Percentiles rank a stretch among this genome's conserved stretches.
These are phyloP conservation scores for Pipistrellus kuhlii DNA, from an alignment of 2,797 vertebrate species.

Conservation along the genomic window DNA sequence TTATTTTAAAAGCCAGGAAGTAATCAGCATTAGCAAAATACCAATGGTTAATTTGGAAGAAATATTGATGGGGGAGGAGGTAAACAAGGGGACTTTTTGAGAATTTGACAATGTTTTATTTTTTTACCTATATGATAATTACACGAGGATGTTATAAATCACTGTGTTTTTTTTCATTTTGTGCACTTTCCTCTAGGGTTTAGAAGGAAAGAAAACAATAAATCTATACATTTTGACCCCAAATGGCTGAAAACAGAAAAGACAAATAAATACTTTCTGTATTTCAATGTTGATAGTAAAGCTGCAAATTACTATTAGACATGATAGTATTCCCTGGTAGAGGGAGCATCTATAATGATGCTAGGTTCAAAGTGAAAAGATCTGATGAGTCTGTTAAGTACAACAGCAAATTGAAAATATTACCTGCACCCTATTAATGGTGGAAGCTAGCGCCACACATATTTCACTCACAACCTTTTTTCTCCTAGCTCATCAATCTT, in stretches of 20 bases:
- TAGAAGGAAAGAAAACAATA: constrained; percentile 37
- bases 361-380: constrained; percentile 25
- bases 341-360: neutral
- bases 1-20: constrained; percentile 17
- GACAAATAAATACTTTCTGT: neutral
- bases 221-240: neutral
- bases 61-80: neutral
- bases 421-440: neutral
- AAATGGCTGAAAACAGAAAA: constrained; percentile 22
- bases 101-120: neutral
- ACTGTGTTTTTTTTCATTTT: neutral
- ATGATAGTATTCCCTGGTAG: neutral
- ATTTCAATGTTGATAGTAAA: neutral
- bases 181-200: neutral
- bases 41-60: neutral
- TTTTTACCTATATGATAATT: neutral
- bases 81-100: neutral
- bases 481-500: neutral
- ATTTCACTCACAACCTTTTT: neutral
- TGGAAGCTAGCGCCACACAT: neutral
- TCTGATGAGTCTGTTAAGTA: neutral
- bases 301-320: neutral
- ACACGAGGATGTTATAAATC: neutral
- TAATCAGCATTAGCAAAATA: neutral
- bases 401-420: constrained; percentile 6